phyloP scores from a whole-genome alignment of 2,888 invertebrate species.

The Drosophila pullipes region DNA sequence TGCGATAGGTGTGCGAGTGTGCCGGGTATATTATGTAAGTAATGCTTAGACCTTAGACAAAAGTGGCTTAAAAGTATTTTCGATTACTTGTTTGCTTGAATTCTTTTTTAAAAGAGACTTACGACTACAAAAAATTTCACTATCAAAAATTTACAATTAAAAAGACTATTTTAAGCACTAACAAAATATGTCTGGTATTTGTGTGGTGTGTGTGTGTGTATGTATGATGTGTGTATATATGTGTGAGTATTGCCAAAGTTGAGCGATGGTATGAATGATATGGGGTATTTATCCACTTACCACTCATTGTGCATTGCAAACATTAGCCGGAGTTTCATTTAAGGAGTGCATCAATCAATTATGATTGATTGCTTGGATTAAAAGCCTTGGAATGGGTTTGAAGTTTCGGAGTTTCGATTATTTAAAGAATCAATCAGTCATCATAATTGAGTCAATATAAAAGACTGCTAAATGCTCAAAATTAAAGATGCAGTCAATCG shows the following conservation, averaged over 20 bases:
- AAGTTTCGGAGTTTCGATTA: conserved; percentile 43
- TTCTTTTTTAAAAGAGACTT: conserved; percentile 35
- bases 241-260: conserved; percentile 45
- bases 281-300: conserved; percentile 8
- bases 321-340: conserved; percentile 8
- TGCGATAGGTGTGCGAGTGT: conserved; percentile 32
- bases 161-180: conserved; percentile 60
- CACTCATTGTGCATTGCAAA: conserved; percentile 40
- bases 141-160: conserved; percentile 51
- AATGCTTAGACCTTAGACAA: conserved; percentile 73
- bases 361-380: conserved; percentile 5
- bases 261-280: conserved; percentile 28
- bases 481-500: background rate
- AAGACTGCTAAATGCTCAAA: background rate
- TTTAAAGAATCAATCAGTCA: conserved; percentile 2
- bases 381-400: conserved; percentile 57
- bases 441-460: conserved; percentile 1
- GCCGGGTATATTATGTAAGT: conserved; percentile 38
- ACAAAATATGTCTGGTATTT: conserved; percentile 60
- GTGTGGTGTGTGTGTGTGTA: conserved; percentile 28
- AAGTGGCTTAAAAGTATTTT: conserved; percentile 74
- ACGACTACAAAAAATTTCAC: conserved; percentile 53
- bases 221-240: conserved; percentile 31
- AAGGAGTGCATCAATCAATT: conserved; percentile 7
- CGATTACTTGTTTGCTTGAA: conserved; percentile 42